These are phyloP conservation scores for Lepidocyrtoides sp. DNA, from an alignment of 2,888 invertebrate species.

Conservation along the genomic window DNA sequence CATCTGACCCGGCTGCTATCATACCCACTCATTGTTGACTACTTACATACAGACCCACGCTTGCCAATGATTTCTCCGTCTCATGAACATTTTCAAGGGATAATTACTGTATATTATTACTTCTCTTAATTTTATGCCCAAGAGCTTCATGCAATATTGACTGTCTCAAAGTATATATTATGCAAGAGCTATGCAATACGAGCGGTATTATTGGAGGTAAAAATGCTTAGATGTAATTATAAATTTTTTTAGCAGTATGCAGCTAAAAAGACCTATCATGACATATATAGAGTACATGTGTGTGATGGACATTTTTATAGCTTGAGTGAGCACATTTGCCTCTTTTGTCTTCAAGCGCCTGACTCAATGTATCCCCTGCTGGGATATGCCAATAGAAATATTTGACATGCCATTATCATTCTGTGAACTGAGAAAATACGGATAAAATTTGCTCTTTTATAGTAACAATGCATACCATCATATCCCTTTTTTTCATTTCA, in stretches of 20 bases:
- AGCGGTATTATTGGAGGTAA: too few relatives aligned
- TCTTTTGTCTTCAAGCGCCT: constrained; percentile 29
- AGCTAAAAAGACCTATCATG: constrained; percentile 14
- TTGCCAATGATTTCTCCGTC: constrained; percentile 22
- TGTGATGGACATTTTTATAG: background rate
- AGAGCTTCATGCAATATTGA: too few relatives aligned
- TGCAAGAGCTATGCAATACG: too few relatives aligned
- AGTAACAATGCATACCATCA: background rate
- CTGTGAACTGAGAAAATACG: constrained; percentile 62
- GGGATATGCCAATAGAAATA: constrained; percentile 76
- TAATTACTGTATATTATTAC: too few relatives aligned
- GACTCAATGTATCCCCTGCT: constrained; percentile 56
- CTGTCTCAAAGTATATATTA: too few relatives aligned
- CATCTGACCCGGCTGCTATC: background rate
- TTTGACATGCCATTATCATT: constrained; percentile 78
- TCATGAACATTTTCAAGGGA: background rate
- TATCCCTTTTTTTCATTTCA: constrained; percentile 48
- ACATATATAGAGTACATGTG: constrained; percentile 17
- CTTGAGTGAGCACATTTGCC: constrained; percentile 8
- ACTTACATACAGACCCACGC: background rate
- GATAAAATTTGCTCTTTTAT: constrained; percentile 61
- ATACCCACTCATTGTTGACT: background rate
- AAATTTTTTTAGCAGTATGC: constrained; percentile 9
- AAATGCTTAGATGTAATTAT: constrained; percentile 48
- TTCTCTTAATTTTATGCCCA: too few relatives aligned